These are phyloP conservation scores for Micromesistius poutassou DNA, from an alignment of 2,797 vertebrate genomes.

Conservation along the genomic window DNA sequence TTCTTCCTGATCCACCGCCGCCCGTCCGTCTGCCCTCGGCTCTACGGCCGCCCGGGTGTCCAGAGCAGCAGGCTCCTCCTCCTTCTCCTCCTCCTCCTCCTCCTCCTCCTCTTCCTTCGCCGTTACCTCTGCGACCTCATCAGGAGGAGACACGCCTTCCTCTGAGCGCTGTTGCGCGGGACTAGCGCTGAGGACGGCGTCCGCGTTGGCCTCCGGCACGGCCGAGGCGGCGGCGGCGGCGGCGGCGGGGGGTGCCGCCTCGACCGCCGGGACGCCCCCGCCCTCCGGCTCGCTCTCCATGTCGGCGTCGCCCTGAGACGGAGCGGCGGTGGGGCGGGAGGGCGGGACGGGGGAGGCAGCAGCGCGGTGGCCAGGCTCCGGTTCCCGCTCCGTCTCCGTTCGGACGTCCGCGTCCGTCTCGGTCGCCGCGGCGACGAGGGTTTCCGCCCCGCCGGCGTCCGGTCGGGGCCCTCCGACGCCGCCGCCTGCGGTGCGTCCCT, in stretches of 20 bases:
- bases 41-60: neutral
- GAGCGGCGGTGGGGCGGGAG: neutral
- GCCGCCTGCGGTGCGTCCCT: neutral
- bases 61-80: neutral
- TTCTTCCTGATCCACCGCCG: neutral
- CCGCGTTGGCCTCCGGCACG: neutral
- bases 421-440: neutral
- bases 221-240: neutral
- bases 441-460: neutral
- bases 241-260: neutral
- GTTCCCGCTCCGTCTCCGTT: neutral
- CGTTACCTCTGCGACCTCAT: neutral
- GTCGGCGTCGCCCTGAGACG: neutral
- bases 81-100: neutral
- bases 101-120: neutral
- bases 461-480: neutral
- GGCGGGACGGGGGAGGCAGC: neutral
- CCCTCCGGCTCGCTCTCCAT: neutral
- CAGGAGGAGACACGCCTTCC: neutral
- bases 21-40: neutral
- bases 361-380: neutral
- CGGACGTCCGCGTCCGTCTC: neutral
- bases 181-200: neutral
- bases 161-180: neutral
- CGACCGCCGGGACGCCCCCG: neutral